These are phyloP conservation scores for Polypterus senegalus DNA, from an alignment of 2,113 vertebrate genomes.

Conservation along the genomic window DNA sequence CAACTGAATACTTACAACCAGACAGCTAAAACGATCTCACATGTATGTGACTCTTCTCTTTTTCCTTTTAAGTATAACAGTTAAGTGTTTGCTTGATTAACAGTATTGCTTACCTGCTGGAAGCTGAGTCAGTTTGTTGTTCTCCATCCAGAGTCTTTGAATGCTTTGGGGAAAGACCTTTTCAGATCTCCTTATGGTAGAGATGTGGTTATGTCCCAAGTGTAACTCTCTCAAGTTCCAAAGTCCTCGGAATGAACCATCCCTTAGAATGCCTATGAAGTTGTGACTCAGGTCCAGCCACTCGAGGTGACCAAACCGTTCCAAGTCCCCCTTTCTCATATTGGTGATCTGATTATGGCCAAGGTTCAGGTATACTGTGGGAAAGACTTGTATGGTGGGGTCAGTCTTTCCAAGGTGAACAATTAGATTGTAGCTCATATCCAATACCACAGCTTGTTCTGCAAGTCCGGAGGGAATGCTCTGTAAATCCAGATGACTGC, in stretches of 20 bases:
- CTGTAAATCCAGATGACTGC: not conserved
- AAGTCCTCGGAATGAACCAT: constrained; percentile 5
- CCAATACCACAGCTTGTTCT: not conserved
- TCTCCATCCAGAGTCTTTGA: constrained; percentile 11
- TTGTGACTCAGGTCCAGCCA: constrained; percentile 14
- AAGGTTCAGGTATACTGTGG: constrained; percentile 7
- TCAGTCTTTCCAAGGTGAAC: constrained; percentile 1
- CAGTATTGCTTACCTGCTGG: constrained; percentile 7
- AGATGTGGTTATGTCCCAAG: constrained; percentile 13
- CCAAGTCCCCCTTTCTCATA: constrained; percentile 8
- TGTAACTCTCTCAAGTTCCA: constrained; percentile 10
- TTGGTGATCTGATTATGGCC: constrained; percentile 10
- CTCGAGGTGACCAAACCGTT: not conserved
- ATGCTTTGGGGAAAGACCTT: not conserved
- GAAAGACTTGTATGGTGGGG: not conserved
- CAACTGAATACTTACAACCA: no score
- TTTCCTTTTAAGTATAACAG: no score
- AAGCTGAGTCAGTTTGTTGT: constrained; percentile 8
- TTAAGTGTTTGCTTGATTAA: no score
- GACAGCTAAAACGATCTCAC: no score
- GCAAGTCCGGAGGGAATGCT: not conserved
- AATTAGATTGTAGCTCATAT: constrained; percentile 7
- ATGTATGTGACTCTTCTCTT: no score
- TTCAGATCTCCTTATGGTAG: not conserved
- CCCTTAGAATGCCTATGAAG: not conserved